These are phyloP conservation scores for Malurus splendens DNA, from an alignment of 2,797 vertebrate genomes.

Conservation along the genomic window DNA sequence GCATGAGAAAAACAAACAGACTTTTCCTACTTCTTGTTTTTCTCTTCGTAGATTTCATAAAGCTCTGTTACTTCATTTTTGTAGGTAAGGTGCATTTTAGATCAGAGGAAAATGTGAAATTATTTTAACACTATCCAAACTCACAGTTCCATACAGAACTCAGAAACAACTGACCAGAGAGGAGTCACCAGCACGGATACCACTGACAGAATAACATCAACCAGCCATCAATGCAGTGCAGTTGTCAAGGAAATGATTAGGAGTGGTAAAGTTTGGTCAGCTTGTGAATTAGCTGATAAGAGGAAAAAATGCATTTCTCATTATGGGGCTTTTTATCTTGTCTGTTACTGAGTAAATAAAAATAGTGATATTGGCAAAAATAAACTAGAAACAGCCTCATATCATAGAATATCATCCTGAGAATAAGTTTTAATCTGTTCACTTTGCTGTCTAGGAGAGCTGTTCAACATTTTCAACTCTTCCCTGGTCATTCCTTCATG, in stretches of 20 bases:
- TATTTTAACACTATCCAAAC: neutral
- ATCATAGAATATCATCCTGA: neutral
- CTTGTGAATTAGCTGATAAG: neutral
- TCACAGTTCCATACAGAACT: neutral
- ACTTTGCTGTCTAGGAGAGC: neutral
- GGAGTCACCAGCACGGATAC: neutral
- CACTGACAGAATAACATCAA: neutral
- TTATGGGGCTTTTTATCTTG: neutral
- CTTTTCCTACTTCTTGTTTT: neutral
- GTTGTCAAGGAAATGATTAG: neutral
- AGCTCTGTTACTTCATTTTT: neutral
- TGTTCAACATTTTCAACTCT: neutral
- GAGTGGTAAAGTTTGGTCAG: neutral
- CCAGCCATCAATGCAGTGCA: accelerated
- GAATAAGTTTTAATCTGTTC: neutral
- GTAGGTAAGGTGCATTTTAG: neutral
- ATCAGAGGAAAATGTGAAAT: neutral
- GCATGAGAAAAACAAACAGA: constrained; percentile 66
- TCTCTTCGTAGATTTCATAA: constrained; percentile 27
- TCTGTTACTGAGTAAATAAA: neutral
- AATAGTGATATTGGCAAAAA: neutral
- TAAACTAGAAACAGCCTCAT: neutral
- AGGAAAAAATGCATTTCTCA: neutral
- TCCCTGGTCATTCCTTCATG: neutral
- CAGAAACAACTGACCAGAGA: neutral